Percentiles rank a stretch among this genome's conserved stretches.
These are phyloP conservation scores for Tachyglossus aculeatus DNA, from an alignment of 2,797 vertebrate genomes.

Conservation along the genomic window DNA sequence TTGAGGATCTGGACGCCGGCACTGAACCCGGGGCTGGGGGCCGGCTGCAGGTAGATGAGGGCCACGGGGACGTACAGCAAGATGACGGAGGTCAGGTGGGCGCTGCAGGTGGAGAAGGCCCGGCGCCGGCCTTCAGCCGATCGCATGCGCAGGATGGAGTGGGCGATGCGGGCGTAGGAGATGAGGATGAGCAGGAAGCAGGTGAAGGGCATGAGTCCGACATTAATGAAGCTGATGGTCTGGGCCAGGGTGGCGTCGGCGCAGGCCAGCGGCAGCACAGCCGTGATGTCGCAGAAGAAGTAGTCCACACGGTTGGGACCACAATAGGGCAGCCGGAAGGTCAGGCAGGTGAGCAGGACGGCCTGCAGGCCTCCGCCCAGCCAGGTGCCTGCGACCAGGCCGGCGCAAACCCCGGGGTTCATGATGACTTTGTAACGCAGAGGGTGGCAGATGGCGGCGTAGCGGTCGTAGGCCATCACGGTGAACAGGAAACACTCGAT, in stretches of 20 bases:
- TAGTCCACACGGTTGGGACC: constrained; percentile 61
- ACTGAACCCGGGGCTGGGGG: constrained; percentile 29
- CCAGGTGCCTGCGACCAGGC: constrained; percentile 42
- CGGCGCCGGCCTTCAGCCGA: constrained; percentile 16
- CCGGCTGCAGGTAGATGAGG: constrained; percentile 53
- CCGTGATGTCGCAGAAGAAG: constrained; percentile 67
- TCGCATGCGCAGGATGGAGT: constrained; percentile 48
- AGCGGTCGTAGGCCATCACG: constrained; percentile 67
- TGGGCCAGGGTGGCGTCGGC: constrained; percentile 46
- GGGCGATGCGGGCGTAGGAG: constrained; percentile 52
- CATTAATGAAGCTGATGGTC: constrained; percentile 46
- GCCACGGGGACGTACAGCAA: constrained; percentile 49
- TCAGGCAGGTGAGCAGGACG: constrained; percentile 52
- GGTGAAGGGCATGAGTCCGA: constrained; percentile 49
- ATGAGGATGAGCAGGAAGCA: constrained; percentile 58
- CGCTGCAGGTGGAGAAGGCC: constrained; percentile 60
- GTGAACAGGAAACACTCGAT: constrained; percentile 32
- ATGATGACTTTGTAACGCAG: constrained; percentile 48
- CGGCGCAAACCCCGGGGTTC: constrained; percentile 30
- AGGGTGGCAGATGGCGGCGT: constrained; percentile 61
- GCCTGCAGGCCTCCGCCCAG: constrained; percentile 56
- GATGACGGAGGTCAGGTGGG: constrained; percentile 56
- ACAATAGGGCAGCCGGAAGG: constrained; percentile 62
- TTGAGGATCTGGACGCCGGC: constrained; percentile 51
- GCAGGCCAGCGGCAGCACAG: constrained; percentile 65